Conservation (phyloP, 2,888 invertebrate genomes). For the Drosophila hawaiiensis region DNA sequence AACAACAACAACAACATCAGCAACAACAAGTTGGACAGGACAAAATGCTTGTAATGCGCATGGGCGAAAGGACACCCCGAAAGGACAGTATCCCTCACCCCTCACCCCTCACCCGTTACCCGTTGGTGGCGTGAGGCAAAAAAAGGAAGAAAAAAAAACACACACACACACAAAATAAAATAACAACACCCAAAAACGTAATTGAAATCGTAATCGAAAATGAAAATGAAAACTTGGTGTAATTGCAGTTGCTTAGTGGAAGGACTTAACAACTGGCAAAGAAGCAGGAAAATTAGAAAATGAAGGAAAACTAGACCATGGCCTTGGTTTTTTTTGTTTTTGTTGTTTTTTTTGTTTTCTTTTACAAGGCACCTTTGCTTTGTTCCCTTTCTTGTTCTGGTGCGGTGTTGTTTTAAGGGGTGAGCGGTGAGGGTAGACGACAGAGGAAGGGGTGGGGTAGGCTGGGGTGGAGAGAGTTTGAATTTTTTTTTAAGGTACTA, state of each 20-base stretch:
- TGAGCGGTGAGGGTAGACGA: slow-evolving; percentile 46
- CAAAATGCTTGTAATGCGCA: slow-evolving; percentile 35
- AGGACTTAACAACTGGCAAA: slow-evolving; percentile 36
- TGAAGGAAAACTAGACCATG: slow-evolving; percentile 68
- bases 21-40: slow-evolving; percentile 17
- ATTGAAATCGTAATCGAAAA: slow-evolving; percentile 57
- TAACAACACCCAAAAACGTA: slow-evolving; percentile 47
- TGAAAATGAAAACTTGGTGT: slow-evolving; percentile 47
- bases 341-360: neutral
- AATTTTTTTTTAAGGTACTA: neutral
- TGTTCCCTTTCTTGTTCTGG: slow-evolving; percentile 4
- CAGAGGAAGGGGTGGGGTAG: neutral
- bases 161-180: slow-evolving; percentile 17
- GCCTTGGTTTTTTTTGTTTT: slow-evolving; percentile 37
- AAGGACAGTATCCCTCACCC: slow-evolving; percentile 12
- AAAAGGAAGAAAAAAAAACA: slow-evolving; percentile 12
- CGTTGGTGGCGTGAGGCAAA: slow-evolving; percentile 54
- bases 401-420: slow-evolving; percentile 55
- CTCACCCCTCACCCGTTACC: neutral
- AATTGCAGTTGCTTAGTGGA: slow-evolving; percentile 67
- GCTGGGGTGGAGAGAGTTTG: neutral
- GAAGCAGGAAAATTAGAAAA: slow-evolving; percentile 19
- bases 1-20: neutral
- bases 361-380: slow-evolving; percentile 25
- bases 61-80: slow-evolving; percentile 59